These are phyloP conservation scores for Coenobita brevimanus DNA, from an alignment of 1,140 invertebrate species.

Conservation along the genomic window DNA sequence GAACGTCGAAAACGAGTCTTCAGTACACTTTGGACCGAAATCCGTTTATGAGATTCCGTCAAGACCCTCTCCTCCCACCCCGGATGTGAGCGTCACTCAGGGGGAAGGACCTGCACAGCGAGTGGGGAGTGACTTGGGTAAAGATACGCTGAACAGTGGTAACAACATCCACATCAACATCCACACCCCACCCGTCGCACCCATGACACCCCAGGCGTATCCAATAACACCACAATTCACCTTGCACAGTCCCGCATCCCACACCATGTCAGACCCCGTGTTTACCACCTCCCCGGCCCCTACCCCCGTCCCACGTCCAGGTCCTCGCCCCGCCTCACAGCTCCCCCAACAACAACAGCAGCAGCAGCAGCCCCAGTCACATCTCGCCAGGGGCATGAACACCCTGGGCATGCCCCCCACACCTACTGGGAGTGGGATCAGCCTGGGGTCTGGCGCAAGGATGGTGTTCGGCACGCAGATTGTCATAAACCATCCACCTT, in stretches of 20 bases:
- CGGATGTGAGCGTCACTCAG: background rate
- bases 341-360: background rate
- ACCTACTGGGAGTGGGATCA: background rate
- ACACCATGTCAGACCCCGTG: slow-evolving; percentile 7
- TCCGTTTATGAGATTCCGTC: background rate
- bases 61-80: background rate
- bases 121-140: too few species aligned
- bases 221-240: background rate
- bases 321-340: background rate
- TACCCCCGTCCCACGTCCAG: background rate
- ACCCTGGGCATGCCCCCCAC: background rate
- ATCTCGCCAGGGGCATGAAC: background rate
- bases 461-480: slow-evolving; percentile 30
- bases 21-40: slow-evolving; percentile 23
- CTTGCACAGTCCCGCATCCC: background rate
- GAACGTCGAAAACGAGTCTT: background rate
- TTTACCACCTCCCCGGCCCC: background rate
- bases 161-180: slow-evolving; percentile 11
- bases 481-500: slow-evolving; percentile 4
- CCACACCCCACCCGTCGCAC: background rate
- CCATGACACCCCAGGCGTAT: background rate
- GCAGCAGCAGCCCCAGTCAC: background rate
- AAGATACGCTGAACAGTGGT: background rate
- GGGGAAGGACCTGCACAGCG: background rate
- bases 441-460: background rate